A percentile compares a stretch with the other conserved stretches of the same genome.
Conservation (phyloP, 2,797 vertebrate genomes). For the Acanthurus leucopareius region DNA sequence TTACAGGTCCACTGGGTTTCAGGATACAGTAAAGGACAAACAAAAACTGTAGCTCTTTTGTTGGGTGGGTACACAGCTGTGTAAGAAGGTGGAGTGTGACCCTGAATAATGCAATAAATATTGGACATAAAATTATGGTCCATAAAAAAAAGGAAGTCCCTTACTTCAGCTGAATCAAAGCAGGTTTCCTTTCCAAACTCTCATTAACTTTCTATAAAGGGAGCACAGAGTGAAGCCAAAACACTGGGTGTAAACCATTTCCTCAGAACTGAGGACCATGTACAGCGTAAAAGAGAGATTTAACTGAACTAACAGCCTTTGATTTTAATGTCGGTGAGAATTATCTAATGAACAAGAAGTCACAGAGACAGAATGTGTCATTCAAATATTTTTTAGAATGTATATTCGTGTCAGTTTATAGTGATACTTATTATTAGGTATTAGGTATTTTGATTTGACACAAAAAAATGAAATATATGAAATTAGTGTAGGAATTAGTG, state of each 20-base stretch:
- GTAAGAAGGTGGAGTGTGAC: neutral
- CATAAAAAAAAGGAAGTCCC: too few species aligned
- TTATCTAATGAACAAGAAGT: neutral
- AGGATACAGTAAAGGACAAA: neutral
- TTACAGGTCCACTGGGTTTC: neutral
- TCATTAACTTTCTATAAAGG: neutral
- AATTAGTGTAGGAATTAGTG: too few species aligned
- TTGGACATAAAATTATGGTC: too few species aligned
- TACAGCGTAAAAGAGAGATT: neutral
- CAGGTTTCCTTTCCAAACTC: neutral
- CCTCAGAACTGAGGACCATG: too few species aligned
- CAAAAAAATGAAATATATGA: too few species aligned
- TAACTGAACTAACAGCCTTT: neutral
- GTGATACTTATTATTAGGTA: too few species aligned
- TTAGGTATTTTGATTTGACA: too few species aligned
- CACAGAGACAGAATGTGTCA: neutral
- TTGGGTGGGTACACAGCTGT: neutral
- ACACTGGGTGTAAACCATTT: neutral
- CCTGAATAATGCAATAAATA: conserved; percentile 1
- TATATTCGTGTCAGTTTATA: neutral
- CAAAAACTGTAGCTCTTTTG: neutral
- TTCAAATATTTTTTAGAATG: conserved; percentile 1
- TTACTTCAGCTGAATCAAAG: neutral
- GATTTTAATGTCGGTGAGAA: neutral
- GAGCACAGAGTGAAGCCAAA: neutral